Conservation (phyloP, 2,888 invertebrate species). For the Himalopsyche japonica region DNA sequence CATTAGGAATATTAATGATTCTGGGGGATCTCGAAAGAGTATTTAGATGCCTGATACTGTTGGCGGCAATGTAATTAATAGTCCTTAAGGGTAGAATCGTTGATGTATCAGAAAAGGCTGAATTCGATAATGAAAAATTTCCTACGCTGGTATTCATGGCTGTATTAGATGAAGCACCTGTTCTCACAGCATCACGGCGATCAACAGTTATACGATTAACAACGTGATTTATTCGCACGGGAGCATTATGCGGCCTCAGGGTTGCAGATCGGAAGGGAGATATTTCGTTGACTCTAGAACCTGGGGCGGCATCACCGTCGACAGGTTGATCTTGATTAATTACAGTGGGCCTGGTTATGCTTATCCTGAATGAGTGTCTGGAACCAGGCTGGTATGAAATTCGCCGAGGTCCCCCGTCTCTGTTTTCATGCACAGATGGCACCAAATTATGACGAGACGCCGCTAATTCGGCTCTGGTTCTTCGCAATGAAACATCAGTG, state of each 20-base stretch:
- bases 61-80: constrained; percentile 26
- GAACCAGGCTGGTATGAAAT: constrained; percentile 3
- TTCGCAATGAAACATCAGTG: constrained; percentile 8
- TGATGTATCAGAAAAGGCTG: constrained; percentile 19
- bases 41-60: constrained; percentile 19
- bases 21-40: constrained; percentile 17
- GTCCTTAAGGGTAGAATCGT: constrained; percentile 23
- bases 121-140: constrained; percentile 6
- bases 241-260: background rate
- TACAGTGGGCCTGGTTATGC: constrained; percentile 1
- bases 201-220: background rate
- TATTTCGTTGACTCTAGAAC: background rate
- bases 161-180: background rate
- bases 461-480: background rate
- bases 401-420: constrained; percentile 1
- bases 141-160: background rate
- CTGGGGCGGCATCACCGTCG: constrained; percentile 7
- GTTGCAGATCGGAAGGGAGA: constrained; percentile 4
- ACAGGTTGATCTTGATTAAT: constrained; percentile 22
- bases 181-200: background rate
- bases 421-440: constrained; percentile 15
- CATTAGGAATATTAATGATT: background rate
- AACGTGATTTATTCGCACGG: background rate
- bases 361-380: constrained; percentile 16
- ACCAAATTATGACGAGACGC: constrained; percentile 27